Base-by-base conservation (phyloP, 2,797 vertebrate species). In the Agapornis canus region DNA sequence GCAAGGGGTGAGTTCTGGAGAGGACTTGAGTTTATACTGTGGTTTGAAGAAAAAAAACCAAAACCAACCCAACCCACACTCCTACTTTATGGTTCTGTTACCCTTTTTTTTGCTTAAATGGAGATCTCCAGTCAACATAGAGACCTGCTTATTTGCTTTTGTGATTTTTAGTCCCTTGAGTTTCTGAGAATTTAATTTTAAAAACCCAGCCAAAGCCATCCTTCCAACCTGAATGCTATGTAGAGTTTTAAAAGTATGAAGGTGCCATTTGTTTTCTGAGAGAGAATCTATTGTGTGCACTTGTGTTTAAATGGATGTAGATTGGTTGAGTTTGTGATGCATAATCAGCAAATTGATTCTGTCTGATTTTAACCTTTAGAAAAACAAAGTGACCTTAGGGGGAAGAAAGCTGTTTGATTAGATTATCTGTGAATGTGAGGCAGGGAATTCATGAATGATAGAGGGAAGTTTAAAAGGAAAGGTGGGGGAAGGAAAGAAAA, bases 301-400 rank as follows among this genome's bases (percentile, higher is more conserved):
- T 86, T 90, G 49, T 40, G 40, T 90, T 56, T 84, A 90, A 83
- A 70, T 84, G 66, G 15, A 52, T 70, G 27, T 65, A 78, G 29
- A 82, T 94, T 69, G 64, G 70, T 73, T 80, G 35, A 40, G 56
- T 87, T 85, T 89, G 66, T 82, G 81, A 80, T 77, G 60, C n/a
- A 60, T 49, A 51, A 65, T 83, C 61, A 37, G 65, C 1, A 2
- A 91, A 92, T 86, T 90, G 63, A 66, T 90, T 91, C 42, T 80
- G 82, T 26, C 54, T 70, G 63, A 48, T 90, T 76, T 76, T 94
- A 95, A 90, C 54, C 35, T 84, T 89, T 72, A 66, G 80, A 72
- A 73, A 90, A 93, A 59, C 63, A 84, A 86, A 93, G 32, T 3
- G 40, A 86, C 78, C 66, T 72, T 85, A 31, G 7, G 47, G 40